Conservation (phyloP, 2,888 invertebrate genomes). For the Pherbina coryleti region DNA sequence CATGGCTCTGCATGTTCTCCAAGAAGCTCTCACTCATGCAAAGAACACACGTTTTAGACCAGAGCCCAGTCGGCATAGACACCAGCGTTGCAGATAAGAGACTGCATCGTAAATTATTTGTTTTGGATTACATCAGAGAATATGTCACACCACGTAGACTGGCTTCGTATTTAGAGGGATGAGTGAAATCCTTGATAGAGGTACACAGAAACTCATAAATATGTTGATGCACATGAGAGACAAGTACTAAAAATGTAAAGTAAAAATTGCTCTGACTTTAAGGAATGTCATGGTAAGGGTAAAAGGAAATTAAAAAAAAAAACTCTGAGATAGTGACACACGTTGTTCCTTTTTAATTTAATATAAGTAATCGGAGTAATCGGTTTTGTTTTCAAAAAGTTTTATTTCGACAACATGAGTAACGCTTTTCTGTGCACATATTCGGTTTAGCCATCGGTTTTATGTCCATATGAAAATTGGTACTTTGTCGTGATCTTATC, state of each 20-base stretch:
- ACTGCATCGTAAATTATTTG: conserved; percentile 34
- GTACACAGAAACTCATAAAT: background rate
- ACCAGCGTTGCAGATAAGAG: conserved; percentile 6
- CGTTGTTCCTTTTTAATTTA: background rate
- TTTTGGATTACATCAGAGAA: conserved; percentile 19
- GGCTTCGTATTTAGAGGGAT: background rate
- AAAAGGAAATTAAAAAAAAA: background rate
- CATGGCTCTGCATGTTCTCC: background rate
- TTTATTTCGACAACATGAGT: background rate
- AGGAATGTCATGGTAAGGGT: background rate
- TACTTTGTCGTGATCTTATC: background rate
- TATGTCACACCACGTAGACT: background rate
- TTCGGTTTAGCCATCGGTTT: background rate
- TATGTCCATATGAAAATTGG: background rate
- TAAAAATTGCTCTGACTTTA: conserved; percentile 7
- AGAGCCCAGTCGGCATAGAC: conserved; percentile 1
- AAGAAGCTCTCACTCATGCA: background rate
- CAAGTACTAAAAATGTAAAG: background rate
- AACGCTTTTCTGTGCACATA: background rate
- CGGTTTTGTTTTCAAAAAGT: background rate
- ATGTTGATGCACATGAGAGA: background rate
- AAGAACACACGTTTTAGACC: conserved; percentile 1
- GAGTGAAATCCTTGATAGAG: background rate
- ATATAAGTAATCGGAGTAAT: background rate
- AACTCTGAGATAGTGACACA: background rate